A percentile compares a stretch with the other conserved stretches of the same genome.
Evolutionary conservation across 2,113 vertebrate genomes (phyloP).

Genomic region (Myrmecobius fasciatus): DNA sequence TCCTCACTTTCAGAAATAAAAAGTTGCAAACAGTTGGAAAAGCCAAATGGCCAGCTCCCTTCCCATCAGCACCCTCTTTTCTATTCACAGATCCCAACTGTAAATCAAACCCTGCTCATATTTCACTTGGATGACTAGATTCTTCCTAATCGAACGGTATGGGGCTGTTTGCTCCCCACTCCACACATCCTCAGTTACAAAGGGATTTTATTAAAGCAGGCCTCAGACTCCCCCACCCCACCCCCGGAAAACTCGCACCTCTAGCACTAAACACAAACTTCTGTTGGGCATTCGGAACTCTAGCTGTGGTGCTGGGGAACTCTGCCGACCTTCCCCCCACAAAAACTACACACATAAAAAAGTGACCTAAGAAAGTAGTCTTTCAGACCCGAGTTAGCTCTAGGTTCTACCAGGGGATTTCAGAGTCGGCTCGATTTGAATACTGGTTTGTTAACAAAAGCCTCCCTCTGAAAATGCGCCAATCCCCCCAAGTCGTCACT

Average conservation of each 20-base stretch:
- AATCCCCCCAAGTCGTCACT: background rate
- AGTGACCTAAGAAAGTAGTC: background rate
- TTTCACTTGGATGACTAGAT: background rate
- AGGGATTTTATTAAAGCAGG: no score
- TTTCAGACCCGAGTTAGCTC: background rate
- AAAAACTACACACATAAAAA: background rate
- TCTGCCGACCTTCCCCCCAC: background rate
- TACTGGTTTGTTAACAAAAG: background rate
- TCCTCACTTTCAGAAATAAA: background rate
- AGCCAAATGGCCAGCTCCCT: background rate
- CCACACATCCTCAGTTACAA: background rate
- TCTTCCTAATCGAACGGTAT: background rate
- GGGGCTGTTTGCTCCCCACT: background rate
- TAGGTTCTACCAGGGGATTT: background rate
- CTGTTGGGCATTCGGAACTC: no score
- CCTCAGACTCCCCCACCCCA: no score
- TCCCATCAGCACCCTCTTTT: background rate
- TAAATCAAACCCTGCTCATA: background rate
- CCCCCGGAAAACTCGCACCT: no score
- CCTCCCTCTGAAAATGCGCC: background rate
- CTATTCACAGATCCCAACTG: background rate
- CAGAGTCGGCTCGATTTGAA: background rate
- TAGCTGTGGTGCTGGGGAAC: no score
- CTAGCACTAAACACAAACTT: no score
- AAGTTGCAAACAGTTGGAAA: background rate